These are phyloP conservation scores for Etheostoma cragini DNA, from an alignment of 2,113 vertebrate genomes.

Conservation along the genomic window DNA sequence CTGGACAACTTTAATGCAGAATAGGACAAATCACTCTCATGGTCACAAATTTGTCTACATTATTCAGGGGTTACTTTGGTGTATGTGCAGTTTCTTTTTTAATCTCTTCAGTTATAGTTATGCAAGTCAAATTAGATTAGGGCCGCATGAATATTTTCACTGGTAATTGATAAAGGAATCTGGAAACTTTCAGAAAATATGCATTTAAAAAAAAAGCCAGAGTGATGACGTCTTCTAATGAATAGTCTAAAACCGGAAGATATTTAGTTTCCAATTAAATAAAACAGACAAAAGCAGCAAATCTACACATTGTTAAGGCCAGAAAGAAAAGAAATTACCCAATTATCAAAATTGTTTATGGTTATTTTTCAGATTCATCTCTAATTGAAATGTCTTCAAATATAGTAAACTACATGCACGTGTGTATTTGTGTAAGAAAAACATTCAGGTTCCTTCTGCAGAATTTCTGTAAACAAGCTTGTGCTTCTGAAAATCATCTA, in stretches of 20 bases:
- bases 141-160: not conserved
- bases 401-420: not conserved
- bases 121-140: not conserved
- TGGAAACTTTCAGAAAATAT: not conserved
- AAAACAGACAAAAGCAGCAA: not conserved
- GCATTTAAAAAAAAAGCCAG: not conserved
- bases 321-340: not conserved
- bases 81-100: too few relatives aligned
- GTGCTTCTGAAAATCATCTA: conserved; percentile 32
- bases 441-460: not conserved
- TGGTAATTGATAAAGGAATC: not conserved
- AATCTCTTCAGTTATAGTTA: not conserved
- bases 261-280: not conserved
- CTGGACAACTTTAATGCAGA: conserved; percentile 91
- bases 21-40: conserved; percentile 51
- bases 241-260: not conserved
- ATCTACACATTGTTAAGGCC: not conserved
- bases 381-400: not conserved
- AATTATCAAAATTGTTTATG: not conserved
- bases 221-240: not conserved
- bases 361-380: not conserved
- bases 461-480: conserved; percentile 14
- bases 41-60: not conserved
- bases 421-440: not conserved
- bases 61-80: not conserved